Evolutionary conservation across 1,140 invertebrate genomes (phyloP).

Genomic region (Glomeris maerens): DNA sequence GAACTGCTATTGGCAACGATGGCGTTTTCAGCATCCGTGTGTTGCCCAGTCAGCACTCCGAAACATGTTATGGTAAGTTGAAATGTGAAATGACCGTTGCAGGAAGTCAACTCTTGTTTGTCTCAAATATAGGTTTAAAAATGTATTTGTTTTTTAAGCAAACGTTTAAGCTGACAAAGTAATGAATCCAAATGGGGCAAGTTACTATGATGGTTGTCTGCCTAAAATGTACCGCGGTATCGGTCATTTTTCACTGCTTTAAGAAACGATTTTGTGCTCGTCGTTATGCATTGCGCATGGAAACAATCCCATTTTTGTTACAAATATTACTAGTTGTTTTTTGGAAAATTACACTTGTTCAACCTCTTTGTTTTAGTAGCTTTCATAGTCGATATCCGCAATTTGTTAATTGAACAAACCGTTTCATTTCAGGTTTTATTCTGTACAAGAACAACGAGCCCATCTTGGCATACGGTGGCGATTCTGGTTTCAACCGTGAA

Average conservation of each 20-base stretch:
- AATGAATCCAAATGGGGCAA: too few species aligned
- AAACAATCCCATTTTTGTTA: too few species aligned
- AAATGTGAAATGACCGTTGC: too few species aligned
- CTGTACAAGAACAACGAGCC: constrained; percentile 6
- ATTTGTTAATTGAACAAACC: not conserved
- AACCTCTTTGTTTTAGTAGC: not conserved
- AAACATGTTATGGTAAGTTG: constrained; percentile 10
- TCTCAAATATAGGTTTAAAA: too few species aligned
- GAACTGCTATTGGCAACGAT: not conserved
- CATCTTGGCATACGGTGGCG: constrained; percentile 5
- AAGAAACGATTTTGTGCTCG: not conserved
- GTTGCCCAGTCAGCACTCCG: constrained; percentile 8
- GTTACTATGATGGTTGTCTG: too few species aligned
- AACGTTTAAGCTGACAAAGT: too few species aligned
- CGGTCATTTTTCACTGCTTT: too few species aligned
- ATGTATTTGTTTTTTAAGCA: too few species aligned
- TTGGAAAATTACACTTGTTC: not conserved
- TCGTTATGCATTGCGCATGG: not conserved
- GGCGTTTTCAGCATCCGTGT: not conserved
- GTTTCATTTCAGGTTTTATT: constrained; percentile 5
- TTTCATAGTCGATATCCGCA: not conserved
- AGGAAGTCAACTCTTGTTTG: too few species aligned
- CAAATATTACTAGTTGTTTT: too few species aligned
- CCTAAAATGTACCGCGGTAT: too few species aligned
- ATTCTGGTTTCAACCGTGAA: constrained; percentile 7